These are phyloP conservation scores for Sternarchorhynchus goeldii DNA, from an alignment of 2,797 vertebrate genomes.

Conservation along the genomic window DNA sequence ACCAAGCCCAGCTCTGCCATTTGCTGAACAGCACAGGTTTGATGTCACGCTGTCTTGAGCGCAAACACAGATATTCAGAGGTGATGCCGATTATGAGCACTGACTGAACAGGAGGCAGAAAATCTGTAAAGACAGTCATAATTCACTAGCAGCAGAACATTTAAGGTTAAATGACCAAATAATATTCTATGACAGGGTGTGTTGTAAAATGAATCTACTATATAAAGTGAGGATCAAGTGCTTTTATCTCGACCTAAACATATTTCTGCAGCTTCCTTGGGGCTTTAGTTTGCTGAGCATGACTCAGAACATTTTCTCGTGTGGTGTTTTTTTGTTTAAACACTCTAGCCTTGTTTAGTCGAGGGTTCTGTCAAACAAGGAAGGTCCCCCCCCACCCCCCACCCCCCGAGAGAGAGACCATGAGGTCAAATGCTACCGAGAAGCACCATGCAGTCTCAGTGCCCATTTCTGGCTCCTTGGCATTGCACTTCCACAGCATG, in stretches of 20 bases:
- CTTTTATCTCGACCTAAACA: not conserved
- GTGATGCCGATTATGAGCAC: slow-evolving; percentile 76
- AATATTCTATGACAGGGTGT: slow-evolving; percentile 32
- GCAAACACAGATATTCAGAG: slow-evolving; percentile 81
- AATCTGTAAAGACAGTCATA: slow-evolving; percentile 14
- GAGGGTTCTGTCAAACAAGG: not conserved
- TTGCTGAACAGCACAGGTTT: slow-evolving; percentile 73
- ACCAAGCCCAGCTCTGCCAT: slow-evolving; percentile 67
- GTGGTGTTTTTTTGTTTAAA: not conserved
- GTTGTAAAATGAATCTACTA: slow-evolving; percentile 6
- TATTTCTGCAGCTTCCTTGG: not conserved
- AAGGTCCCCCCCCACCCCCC: not conserved
- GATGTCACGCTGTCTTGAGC: slow-evolving; percentile 76
- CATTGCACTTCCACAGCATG: no score
- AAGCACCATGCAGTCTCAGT: no score
- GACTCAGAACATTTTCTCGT: not conserved
- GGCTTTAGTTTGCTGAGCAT: not conserved
- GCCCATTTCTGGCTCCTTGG: no score
- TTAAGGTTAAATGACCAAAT: slow-evolving; percentile 29
- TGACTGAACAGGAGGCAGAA: slow-evolving; percentile 71
- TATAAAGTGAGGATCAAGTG: slow-evolving; percentile 13
- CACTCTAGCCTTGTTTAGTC: not conserved
- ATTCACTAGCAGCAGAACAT: slow-evolving; percentile 29
- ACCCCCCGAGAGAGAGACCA: no score
- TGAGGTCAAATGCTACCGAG: no score